Evolutionary conservation across 1,140 invertebrate genomes (phyloP).

Genomic region (Zaprionus vittiger): DNA sequence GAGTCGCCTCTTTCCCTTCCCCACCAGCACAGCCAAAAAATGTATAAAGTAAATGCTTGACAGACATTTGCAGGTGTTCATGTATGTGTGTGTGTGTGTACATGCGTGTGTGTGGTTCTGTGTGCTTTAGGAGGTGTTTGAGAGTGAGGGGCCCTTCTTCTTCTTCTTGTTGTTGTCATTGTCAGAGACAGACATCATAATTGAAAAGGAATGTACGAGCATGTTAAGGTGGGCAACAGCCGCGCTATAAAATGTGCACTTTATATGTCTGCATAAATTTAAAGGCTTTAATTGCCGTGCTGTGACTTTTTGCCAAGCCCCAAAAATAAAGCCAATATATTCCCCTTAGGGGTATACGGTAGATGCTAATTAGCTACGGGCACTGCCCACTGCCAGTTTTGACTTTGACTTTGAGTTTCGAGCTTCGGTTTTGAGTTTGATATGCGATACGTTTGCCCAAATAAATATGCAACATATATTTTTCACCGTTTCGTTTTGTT

Average conservation of each 20-base stretch:
- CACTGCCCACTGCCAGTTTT: slow-evolving; percentile 12
- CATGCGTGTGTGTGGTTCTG: slow-evolving; percentile 14
- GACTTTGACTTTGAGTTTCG: background rate
- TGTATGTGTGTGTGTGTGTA: slow-evolving; percentile 35
- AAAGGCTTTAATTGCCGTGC: slow-evolving; percentile 58
- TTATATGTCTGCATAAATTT: slow-evolving; percentile 71
- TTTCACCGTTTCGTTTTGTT: background rate
- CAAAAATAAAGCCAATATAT: slow-evolving; percentile 15
- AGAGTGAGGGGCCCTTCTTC: slow-evolving; percentile 13
- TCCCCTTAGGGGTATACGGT: slow-evolving; percentile 22
- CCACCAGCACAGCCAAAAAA: background rate
- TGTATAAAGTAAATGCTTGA: slow-evolving; percentile 56
- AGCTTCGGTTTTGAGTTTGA: slow-evolving; percentile 20
- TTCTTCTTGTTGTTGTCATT: slow-evolving; percentile 43
- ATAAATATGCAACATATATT: slow-evolving; percentile 8
- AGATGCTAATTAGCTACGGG: slow-evolving; percentile 44
- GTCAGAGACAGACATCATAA: slow-evolving; percentile 75
- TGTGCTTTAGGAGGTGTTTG: slow-evolving; percentile 12
- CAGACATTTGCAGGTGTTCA: slow-evolving; percentile 70
- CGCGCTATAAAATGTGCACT: slow-evolving; percentile 63
- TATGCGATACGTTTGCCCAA: background rate
- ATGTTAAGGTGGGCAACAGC: slow-evolving; percentile 43
- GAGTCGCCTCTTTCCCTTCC: background rate
- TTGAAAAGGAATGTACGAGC: slow-evolving; percentile 73
- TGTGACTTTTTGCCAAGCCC: slow-evolving; percentile 17